Base-by-base conservation (phyloP, 2,888 invertebrate species). In the Pyrocoelia pectoralis region DNA sequence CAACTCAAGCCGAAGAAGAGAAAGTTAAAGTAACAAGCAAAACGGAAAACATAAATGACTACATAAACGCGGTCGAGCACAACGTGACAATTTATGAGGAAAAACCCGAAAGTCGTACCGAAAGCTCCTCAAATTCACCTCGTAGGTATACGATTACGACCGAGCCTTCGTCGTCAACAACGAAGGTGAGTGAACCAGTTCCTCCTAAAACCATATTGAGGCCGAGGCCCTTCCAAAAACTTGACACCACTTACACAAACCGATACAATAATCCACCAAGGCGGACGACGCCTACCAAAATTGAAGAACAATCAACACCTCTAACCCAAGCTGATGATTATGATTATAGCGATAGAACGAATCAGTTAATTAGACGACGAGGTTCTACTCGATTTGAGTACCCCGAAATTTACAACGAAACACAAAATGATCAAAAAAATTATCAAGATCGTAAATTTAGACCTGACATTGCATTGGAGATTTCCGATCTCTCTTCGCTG, bases 401-500 rank as follows among this genome's bases (percentile, higher is more conserved):
- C 5, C 13, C 17, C 9, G 41, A 68, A 17, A 65, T 63, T 33
- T 73, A 76, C 19, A 71, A 71, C 17, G 72, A 73, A 17, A 65
- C 65, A 33, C 73, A 76, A 38, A 71, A 71, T 17, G 72, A 73
- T 40, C 74, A 73, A 15, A 66, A 60, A 13, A 61, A 66, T 29
- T 67, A 72, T 3, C 60, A 63, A 49, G 69, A 73, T 46, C 69
- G 81, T 50, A 75, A 72, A 33, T 81, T 75, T 69, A 73, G 81
- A 64, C 82, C 81, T 5, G 73, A 74, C 61, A 68, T 74, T 41
- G 68, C 72, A 1, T 70, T 74, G 0, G 76, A 77, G 68, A 68
- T 80, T n/a, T 83, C 85, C 62, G 87, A 87, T 74, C 72, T 85
- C 12, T 80, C 85, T 48, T 86, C 86, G 1, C 75, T 87, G 48